Evolutionary conservation across 2,888 invertebrate genomes (phyloP).

Genomic region (Galerucella pusilla): DNA sequence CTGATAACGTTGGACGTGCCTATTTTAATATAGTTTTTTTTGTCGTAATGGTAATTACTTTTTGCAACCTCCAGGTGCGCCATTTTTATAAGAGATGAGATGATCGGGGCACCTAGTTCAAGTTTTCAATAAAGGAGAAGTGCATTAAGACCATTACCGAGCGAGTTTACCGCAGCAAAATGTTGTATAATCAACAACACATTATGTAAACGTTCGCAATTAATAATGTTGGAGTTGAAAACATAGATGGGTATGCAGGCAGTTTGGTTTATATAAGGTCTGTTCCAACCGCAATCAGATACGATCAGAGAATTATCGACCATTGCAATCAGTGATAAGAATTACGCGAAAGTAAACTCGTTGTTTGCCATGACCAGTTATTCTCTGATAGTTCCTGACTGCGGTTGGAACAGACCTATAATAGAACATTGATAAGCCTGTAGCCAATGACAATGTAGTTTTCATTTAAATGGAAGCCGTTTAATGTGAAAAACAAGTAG

Average conservation of each 20-base stretch:
- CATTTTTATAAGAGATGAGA: background rate
- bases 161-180: conserved; percentile 30
- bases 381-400: too few species aligned
- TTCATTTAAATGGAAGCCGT: too few species aligned
- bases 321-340: too few species aligned
- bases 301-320: too few species aligned
- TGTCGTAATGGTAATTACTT: background rate
- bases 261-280: background rate
- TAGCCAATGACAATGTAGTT: too few species aligned
- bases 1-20: too few species aligned
- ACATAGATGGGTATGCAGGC: background rate
- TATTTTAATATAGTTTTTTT: background rate
- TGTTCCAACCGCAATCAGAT: too few species aligned
- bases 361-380: too few species aligned
- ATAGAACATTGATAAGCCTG: too few species aligned
- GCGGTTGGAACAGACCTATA: too few species aligned
- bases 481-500: too few species aligned
- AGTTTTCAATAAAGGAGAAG: conserved; percentile 34
- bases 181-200: conserved; percentile 26
- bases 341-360: too few species aligned
- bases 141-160: conserved; percentile 22
- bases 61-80: background rate
- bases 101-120: conserved; percentile 21
- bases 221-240: conserved; percentile 18
- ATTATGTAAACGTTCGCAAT: conserved; percentile 38